phyloP scores from a whole-genome alignment of 1,140 invertebrate species.

The Myzus persicae region DNA sequence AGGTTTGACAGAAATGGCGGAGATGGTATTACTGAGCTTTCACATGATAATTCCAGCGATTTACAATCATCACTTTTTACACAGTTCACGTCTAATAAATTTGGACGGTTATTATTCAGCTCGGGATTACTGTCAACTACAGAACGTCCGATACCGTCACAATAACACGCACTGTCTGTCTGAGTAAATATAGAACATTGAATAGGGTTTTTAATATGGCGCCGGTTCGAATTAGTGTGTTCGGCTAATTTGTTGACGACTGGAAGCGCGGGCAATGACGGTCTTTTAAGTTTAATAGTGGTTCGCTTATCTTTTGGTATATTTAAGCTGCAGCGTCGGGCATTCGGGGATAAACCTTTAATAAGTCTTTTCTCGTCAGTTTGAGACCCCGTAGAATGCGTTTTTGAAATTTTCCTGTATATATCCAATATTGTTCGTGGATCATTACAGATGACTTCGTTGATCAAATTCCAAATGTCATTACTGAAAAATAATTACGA shows the following conservation, averaged over 20 bases:
- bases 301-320: constrained; percentile 24
- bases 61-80: neutral
- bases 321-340: neutral
- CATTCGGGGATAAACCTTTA: neutral
- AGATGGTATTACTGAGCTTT: constrained; percentile 16
- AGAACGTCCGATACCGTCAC: neutral
- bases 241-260: neutral
- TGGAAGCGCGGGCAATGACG: neutral
- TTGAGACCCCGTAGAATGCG: constrained; percentile 14
- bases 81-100: neutral
- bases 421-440: neutral
- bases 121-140: neutral
- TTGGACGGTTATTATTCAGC: neutral
- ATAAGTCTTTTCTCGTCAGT: neutral
- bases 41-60: too few relatives aligned
- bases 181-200: constrained; percentile 43
- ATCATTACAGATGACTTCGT: constrained; percentile 62
- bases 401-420: constrained; percentile 18
- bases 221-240: neutral
- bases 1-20: constrained; percentile 34
- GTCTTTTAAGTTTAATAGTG: neutral
- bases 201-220: neutral
- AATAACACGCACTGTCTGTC: constrained; percentile 1
- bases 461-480: constrained; percentile 62
- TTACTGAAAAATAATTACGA: constrained; percentile 59